A percentile compares a stretch with the other conserved stretches of the same genome.
phyloP scores from a whole-genome alignment of 2,113 vertebrate species.

The Datnioides undecimradiatus region DNA sequence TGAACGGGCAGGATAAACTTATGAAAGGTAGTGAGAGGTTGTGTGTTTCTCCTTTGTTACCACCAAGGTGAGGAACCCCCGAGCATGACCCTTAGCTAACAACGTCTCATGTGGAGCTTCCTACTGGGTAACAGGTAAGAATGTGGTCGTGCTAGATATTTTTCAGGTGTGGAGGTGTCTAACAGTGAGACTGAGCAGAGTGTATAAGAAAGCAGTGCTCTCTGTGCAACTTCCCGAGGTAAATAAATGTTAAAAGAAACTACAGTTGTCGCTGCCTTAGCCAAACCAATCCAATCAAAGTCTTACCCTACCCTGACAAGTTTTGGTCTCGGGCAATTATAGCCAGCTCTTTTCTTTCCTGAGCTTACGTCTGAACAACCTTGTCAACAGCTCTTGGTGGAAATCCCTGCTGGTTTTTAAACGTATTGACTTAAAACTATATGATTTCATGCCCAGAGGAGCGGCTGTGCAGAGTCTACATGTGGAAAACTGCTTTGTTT shows the following conservation, averaged over 20 bases:
- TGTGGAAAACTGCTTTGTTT: constrained; percentile 28
- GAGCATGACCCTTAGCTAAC: not conserved
- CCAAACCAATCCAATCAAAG: constrained; percentile 26
- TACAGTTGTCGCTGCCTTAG: constrained; percentile 4
- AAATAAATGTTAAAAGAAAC: constrained; percentile 26
- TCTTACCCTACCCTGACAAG: constrained; percentile 8
- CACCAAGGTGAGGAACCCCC: not conserved
- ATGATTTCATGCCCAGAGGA: constrained; percentile 22
- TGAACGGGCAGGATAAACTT: not conserved
- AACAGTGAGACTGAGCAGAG: constrained; percentile 9
- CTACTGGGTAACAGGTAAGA: not conserved
- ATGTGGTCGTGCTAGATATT: not conserved
- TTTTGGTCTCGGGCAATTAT: constrained; percentile 17
- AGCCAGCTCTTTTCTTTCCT: constrained; percentile 1
- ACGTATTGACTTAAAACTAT: constrained; percentile 34
- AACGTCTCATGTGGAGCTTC: not conserved
- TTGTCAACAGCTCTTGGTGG: constrained; percentile 28
- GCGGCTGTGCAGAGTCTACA: not conserved
- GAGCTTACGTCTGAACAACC: constrained; percentile 6
- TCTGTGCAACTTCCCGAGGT: not conserved
- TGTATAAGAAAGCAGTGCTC: constrained; percentile 5
- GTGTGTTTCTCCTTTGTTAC: not conserved
- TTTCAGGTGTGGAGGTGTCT: not conserved
- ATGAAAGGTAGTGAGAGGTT: not conserved
- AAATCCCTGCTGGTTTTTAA: constrained; percentile 30